Conservation (phyloP, 2,888 invertebrate genomes). For the Tanaodytes sp. region DNA sequence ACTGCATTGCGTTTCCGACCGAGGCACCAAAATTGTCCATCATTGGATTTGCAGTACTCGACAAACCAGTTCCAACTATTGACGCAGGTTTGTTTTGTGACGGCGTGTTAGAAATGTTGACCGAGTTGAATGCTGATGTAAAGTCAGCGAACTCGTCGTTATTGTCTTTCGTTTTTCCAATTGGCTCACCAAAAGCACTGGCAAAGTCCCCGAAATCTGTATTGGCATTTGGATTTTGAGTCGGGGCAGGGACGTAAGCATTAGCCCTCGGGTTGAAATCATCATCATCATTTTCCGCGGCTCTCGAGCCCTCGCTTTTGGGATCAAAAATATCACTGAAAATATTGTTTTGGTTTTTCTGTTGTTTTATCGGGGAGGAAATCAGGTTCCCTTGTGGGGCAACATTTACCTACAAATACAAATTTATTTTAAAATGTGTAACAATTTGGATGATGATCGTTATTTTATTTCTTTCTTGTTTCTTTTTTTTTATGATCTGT, state of each 20-base stretch:
- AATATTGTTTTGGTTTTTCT: constrained; percentile 62
- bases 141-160: constrained; percentile 88
- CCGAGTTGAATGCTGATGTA: constrained; percentile 78
- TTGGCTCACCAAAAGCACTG: constrained; percentile 77
- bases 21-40: constrained; percentile 59
- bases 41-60: constrained; percentile 60
- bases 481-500: too few species aligned
- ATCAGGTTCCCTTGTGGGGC: constrained; percentile 50
- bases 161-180: constrained; percentile 60
- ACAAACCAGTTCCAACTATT: constrained; percentile 59
- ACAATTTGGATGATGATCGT: too few species aligned
- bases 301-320: constrained; percentile 62
- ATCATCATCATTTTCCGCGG: constrained; percentile 73
- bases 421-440: too few species aligned
- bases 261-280: constrained; percentile 79
- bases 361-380: constrained; percentile 62
- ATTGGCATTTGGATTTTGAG: constrained; percentile 60
- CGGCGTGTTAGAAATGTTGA: constrained; percentile 60
- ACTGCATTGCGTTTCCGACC: constrained; percentile 51
- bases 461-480: too few species aligned
- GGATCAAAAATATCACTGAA: constrained; percentile 69
- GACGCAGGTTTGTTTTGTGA: constrained; percentile 46
- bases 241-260: constrained; percentile 68
- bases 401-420: too few species aligned
- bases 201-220: constrained; percentile 86